These are phyloP conservation scores for Amphimedon queenslandica DNA, from an alignment of 37 sponge, comb jelly and placozoan species.

Conservation along the genomic window DNA sequence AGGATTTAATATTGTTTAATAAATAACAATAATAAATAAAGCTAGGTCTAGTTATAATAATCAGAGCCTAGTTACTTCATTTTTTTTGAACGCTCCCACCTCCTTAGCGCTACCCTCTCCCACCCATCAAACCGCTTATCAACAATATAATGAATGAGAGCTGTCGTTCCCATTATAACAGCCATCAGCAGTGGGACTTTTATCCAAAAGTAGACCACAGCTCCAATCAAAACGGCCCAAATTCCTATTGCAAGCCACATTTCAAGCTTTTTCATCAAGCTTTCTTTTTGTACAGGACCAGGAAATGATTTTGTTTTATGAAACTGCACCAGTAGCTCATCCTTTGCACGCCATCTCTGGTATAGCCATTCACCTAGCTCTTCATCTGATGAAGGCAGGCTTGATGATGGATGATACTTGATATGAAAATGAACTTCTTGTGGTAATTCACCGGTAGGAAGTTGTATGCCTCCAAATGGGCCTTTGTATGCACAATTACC, in stretches of 20 bases:
- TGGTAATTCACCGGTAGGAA: conserved; percentile 47
- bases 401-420: conserved; percentile 2
- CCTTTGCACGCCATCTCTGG: conserved; percentile 64
- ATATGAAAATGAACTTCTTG: conserved; percentile 63
- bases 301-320: conserved; percentile 49
- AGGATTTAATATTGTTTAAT: no score
- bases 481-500: conserved; percentile 67
- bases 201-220: conserved; percentile 7
- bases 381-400: conserved; percentile 39
- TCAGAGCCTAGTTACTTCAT: not conserved
- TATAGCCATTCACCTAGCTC: conserved; percentile 60
- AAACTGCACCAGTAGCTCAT: conserved; percentile 57
- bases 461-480: not conserved
- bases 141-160: not conserved
- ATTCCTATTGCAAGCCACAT: conserved; percentile 7
- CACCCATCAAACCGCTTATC: not conserved
- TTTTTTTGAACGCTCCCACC: not conserved
- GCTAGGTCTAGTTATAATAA: no score
- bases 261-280: not conserved
- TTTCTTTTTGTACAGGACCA: not conserved
- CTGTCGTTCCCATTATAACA: not conserved
- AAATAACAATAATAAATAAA: no score
- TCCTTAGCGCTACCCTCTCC: not conserved
- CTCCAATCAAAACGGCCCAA: conserved; percentile 18
- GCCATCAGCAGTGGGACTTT: conserved; percentile 11